phyloP scores from a whole-genome alignment of 2,797 vertebrate species.

The Fratercula arctica region DNA sequence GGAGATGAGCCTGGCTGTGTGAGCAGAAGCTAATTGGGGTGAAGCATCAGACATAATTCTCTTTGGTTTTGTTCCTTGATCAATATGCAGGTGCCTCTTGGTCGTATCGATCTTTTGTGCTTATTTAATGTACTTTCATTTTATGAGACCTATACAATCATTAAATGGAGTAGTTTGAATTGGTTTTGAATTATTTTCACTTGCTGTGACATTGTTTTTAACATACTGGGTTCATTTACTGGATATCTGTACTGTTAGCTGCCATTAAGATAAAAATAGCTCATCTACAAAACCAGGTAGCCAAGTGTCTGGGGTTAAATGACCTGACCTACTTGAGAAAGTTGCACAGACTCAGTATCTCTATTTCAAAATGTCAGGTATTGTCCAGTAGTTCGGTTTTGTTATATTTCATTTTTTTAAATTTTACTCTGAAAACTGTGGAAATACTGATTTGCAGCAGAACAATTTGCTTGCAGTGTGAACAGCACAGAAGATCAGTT shows the following conservation, averaged over 20 bases:
- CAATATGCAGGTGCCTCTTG: constrained; percentile 19
- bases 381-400: neutral
- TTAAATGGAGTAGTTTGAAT: constrained; percentile 19
- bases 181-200: constrained; percentile 25
- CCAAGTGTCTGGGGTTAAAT: neutral
- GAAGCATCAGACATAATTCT: neutral
- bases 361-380: neutral
- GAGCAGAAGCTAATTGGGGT: neutral
- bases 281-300: neutral
- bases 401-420: neutral
- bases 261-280: neutral
- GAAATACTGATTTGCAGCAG: neutral
- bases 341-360: neutral
- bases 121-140: constrained; percentile 37
- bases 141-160: neutral
- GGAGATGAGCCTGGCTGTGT: neutral
- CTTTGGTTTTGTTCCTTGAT: neutral
- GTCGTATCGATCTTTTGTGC: constrained; percentile 7
- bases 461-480: neutral
- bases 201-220: neutral
- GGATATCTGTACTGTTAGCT: neutral
- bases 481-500: neutral
- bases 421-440: neutral
- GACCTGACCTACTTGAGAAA: neutral
- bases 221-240: neutral